These are phyloP conservation scores for Gouania willdenowi DNA, from an alignment of 2,797 vertebrate species.

Conservation along the genomic window DNA sequence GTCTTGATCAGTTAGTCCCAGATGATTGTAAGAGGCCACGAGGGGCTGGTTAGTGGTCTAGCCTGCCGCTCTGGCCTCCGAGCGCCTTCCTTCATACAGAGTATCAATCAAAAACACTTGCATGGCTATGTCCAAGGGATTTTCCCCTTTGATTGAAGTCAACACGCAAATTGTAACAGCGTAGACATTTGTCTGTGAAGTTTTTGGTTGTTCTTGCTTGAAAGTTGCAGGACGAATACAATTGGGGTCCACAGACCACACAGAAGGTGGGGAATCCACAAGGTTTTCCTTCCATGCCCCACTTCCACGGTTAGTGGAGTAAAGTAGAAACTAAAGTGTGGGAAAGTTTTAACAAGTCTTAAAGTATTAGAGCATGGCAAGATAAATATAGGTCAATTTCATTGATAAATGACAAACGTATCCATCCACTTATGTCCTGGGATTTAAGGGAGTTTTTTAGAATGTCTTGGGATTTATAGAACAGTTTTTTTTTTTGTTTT, in stretches of 20 bases:
- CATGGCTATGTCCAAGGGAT: no score
- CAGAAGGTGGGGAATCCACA: conserved; percentile 41
- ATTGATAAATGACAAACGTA: no score
- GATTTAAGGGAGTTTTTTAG: no score
- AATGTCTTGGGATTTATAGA: no score
- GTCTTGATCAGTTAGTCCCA: conserved; percentile 78
- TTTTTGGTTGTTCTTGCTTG: no score
- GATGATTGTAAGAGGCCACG: conserved; percentile 56
- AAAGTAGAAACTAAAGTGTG: conserved; percentile 45
- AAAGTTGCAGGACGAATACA: not conserved
- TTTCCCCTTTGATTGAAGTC: no score
- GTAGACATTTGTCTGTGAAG: no score
- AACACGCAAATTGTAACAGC: no score
- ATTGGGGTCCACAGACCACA: conserved; percentile 49
- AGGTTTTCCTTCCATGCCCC: conserved; percentile 48
- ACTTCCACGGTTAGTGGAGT: conserved; percentile 59
- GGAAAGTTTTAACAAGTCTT: conserved; percentile 34
- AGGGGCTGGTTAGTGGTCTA: conserved; percentile 60
- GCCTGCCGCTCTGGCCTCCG: conserved; percentile 27
- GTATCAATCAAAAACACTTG: not conserved
- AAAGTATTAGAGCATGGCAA: conserved; percentile 1
- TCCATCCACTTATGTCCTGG: no score
- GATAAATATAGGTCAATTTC: no score
- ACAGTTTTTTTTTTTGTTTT: no score
- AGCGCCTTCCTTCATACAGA: conserved; percentile 9